Evolutionary conservation across 2,113 vertebrate species (phyloP), one percentile per base, ranked within the genome.

Genomic region (Carlito syrichta): DNA sequence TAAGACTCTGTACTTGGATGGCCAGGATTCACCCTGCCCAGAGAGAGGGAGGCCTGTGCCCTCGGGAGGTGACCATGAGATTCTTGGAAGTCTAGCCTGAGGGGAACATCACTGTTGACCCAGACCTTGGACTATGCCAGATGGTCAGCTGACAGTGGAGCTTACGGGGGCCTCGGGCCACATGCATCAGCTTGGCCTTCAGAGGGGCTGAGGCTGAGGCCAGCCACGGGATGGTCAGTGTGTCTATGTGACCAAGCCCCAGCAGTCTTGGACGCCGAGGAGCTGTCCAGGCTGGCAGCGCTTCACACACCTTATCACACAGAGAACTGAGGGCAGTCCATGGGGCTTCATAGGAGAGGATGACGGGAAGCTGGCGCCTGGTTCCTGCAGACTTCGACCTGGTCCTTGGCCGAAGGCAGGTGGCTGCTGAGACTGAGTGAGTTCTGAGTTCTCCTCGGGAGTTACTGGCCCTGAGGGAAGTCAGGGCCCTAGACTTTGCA

Each of bases 281-380:
- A 0, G 2, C 52, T 5, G 60, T 30, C 62, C 11, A 6, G 50
- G 50, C 10, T 17, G 35, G 62, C 16, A 25, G n/a, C 8, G 22
- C 17, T 35, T 23, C 14, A 3, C 38, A 16, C 0, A 2, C n/a
- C 14, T 73, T 5, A 9, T 27, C 56, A n/a, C 63, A 20, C 8
- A 3, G 32, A 56, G 60, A 27, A 45, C 1, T 1, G 2, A 32
- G 43, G 11, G 8, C 19, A 9, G 58, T 45, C 50, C 13, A 0
- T 1, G 3, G 1, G 6, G 6, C 38, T 50, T 54, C 69, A 38
- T 11, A 17, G 50, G 17, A 2, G 22, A 56, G 56, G 56, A 6
- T 4, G 5, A 3, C 32, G 10, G 50, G 81, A 20, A 13, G 43
- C 22, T 14, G 5, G 10, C 1, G 10, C 50, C 50, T 0, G 32